Conservation (phyloP, 2,888 invertebrate species). For the Drosophila borealis region DNA sequence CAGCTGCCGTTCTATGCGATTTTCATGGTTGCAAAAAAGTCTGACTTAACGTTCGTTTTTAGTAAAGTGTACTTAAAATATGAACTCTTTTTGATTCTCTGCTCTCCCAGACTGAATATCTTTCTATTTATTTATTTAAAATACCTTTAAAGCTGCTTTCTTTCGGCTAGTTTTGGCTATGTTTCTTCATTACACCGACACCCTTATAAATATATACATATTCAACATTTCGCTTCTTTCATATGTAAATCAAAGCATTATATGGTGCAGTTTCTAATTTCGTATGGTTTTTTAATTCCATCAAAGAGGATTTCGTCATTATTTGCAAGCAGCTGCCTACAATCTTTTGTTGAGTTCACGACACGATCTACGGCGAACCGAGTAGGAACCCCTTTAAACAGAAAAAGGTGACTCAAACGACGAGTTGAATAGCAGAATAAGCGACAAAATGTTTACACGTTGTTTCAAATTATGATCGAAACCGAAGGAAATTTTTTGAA, state of each 20-base stretch:
- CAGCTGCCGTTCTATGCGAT: background rate
- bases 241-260: background rate
- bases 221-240: background rate
- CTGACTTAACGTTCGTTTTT: too few relatives aligned
- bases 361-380: background rate
- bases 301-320: constrained; percentile 17
- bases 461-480: background rate
- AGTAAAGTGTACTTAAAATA: too few relatives aligned
- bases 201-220: background rate
- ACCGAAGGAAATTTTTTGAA: background rate
- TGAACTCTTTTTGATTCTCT: too few relatives aligned
- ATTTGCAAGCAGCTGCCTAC: constrained; percentile 8
- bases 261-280: background rate
- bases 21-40: background rate
- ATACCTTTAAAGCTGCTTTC: background rate
- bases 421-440: background rate
- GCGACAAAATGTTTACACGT: constrained; percentile 12
- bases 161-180: background rate
- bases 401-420: constrained; percentile 10
- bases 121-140: background rate
- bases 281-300: background rate
- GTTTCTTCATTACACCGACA: background rate
- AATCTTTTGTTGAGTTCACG: constrained; percentile 7
- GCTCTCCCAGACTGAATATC: background rate
- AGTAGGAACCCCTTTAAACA: background rate